Evolutionary conservation across 1,140 invertebrate genomes (phyloP), one percentile per base, ranked within the genome.

Genomic region (Drosophila ogumai): DNA sequence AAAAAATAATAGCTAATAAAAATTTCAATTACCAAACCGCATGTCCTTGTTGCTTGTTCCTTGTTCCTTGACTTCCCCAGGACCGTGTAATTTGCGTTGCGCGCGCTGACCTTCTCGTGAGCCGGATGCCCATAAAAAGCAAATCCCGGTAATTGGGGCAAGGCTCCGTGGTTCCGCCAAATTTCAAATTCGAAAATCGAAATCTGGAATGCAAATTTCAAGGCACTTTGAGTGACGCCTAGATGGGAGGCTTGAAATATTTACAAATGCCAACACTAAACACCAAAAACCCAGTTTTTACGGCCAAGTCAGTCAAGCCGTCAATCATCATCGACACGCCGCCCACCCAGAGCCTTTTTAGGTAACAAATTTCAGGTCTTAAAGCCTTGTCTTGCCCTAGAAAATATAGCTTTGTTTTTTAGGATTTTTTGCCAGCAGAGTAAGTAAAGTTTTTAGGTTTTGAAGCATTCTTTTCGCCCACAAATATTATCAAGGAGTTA

Each of bases 1-100:
- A 75, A 66, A 25, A 58, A 75, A 73, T 73, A 88, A 88, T 88
- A 87, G 84, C 84, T 87, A 87, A 87, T 87, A 90, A 87, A 88
- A 84, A 78, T 87, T 81, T 64, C 78, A 87, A 80, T 88, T 77
- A 72, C 71, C 46, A 61, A 64, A 76, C 57, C 36, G 50, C 63
- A 32, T 44, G 54, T 50, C 71, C 71, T 72, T 75, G 63, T 65
- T 50, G 63, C 71, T 72, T 75, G 63, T 65, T 50, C 71, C 71
- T 72, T 75, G 63, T 65, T 63, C 57, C 67, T 55, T 55, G 52
- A 38, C 52, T 38, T 12, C n/a, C 28, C 34, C 3, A 36, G 32
- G 80, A 76, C 72, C 81, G 66, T 81, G 72, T 55, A 84, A 85
- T 85, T 84, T 80, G 49, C 46, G 44, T 43, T 77, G 46, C 13